Conservation (phyloP, 1,140 invertebrate species). For the Helicoverpa armigera region DNA sequence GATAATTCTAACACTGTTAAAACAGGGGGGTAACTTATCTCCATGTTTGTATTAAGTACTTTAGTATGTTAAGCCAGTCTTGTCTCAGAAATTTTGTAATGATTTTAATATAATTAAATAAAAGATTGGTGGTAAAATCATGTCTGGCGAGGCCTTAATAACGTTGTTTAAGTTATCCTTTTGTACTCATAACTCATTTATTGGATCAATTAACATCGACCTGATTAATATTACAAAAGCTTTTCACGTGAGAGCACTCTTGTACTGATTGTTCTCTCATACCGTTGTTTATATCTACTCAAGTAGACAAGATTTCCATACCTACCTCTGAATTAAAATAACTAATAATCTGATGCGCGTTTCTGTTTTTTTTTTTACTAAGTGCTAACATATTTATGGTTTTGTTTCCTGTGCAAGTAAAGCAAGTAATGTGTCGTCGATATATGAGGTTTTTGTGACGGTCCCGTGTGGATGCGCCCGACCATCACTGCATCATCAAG, state of each 20-base stretch:
- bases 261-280: neutral
- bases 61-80: neutral
- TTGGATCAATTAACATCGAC: conserved; percentile 6
- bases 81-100: conserved; percentile 15
- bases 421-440: too few species aligned
- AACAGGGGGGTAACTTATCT: conserved; percentile 14
- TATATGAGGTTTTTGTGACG: neutral
- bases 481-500: conserved; percentile 12
- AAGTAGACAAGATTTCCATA: too few species aligned
- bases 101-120: neutral
- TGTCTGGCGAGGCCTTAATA: neutral
- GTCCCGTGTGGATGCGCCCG: neutral
- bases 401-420: too few species aligned
- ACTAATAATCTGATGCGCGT: too few species aligned
- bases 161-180: conserved; percentile 16
- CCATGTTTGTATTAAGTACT: conserved; percentile 5
- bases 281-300: neutral
- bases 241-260: neutral
- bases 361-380: too few species aligned
- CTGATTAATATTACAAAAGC: neutral
- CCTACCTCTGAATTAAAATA: too few species aligned
- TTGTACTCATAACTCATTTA: neutral
- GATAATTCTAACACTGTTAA: conserved; percentile 30
- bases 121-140: conserved; percentile 8
- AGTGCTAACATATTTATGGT: too few species aligned